Evolutionary conservation across 2,888 invertebrate species (phyloP).

Genomic region (Sphecodes monilicornis): DNA sequence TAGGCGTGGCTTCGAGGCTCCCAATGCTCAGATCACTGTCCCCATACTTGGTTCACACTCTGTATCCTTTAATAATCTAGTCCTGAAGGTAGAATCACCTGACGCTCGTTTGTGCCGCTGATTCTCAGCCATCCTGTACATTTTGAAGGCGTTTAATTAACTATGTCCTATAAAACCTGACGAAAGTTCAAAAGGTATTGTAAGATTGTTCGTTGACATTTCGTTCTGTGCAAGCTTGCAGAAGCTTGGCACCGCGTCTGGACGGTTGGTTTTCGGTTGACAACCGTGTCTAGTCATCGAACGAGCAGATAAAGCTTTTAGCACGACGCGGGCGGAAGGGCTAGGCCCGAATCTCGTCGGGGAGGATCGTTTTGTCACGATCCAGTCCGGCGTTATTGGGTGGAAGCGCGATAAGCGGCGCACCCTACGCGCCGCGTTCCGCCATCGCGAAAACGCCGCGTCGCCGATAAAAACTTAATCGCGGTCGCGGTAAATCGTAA

Average conservation of each 20-base stretch:
- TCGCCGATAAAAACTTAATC: constrained; percentile 62
- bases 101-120: too few species aligned
- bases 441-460: constrained; percentile 55
- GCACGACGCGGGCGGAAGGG: constrained; percentile 20
- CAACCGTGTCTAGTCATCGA: constrained; percentile 65
- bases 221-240: too few species aligned
- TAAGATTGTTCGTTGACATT: neutral
- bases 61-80: too few species aligned
- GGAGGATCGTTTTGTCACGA: constrained; percentile 44
- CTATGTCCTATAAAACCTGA: too few species aligned
- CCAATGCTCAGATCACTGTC: too few species aligned
- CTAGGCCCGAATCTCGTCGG: neutral
- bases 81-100: too few species aligned
- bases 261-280: constrained; percentile 22
- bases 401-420: constrained; percentile 68
- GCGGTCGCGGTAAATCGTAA: constrained; percentile 38
- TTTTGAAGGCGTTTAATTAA: too few species aligned
- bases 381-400: constrained; percentile 62
- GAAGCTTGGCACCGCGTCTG: neutral
- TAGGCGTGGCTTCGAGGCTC: too few species aligned
- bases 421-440: constrained; percentile 16
- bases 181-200: too few species aligned
- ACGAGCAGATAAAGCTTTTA: constrained; percentile 67
- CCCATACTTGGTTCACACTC: too few species aligned
- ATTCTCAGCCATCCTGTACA: too few species aligned